phyloP scores from a whole-genome alignment of 2,113 vertebrate genomes.

The Edolisoma coerulescens region DNA sequence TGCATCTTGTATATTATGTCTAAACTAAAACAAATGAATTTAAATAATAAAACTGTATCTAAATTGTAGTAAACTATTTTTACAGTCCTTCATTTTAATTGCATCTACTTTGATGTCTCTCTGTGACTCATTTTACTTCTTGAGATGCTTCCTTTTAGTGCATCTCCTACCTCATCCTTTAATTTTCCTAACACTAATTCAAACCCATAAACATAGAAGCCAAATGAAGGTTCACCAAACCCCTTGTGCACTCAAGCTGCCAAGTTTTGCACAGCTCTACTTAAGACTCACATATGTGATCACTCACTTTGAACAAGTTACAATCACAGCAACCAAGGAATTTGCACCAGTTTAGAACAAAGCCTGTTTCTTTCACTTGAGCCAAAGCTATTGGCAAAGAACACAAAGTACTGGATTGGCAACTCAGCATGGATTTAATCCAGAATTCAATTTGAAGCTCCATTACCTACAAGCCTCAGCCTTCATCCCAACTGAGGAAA shows the following conservation, averaged over 20 bases:
- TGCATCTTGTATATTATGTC: not conserved
- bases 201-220: conserved; percentile 40
- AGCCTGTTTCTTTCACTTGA: conserved; percentile 42
- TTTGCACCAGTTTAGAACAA: conserved; percentile 71
- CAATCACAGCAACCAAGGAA: conserved; percentile 64
- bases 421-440: conserved; percentile 55
- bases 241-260: conserved; percentile 59
- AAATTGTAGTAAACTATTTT: not conserved
- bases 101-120: not conserved
- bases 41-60: not conserved
- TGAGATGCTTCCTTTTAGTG: not conserved
- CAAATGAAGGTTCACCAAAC: conserved; percentile 62
- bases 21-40: not conserved
- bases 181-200: conserved; percentile 53
- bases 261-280: conserved; percentile 64
- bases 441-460: conserved; percentile 74
- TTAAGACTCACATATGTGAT: conserved; percentile 51
- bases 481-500: conserved; percentile 58
- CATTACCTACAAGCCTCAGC: conserved; percentile 70
- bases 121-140: not conserved
- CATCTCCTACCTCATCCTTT: conserved; percentile 19
- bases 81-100: not conserved
- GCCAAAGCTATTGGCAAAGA: conserved; percentile 54
- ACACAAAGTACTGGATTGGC: conserved; percentile 42
- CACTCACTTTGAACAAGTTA: conserved; percentile 65